phyloP scores from a whole-genome alignment of 2,113 vertebrate genomes.

The Kryptolebias marmoratus region DNA sequence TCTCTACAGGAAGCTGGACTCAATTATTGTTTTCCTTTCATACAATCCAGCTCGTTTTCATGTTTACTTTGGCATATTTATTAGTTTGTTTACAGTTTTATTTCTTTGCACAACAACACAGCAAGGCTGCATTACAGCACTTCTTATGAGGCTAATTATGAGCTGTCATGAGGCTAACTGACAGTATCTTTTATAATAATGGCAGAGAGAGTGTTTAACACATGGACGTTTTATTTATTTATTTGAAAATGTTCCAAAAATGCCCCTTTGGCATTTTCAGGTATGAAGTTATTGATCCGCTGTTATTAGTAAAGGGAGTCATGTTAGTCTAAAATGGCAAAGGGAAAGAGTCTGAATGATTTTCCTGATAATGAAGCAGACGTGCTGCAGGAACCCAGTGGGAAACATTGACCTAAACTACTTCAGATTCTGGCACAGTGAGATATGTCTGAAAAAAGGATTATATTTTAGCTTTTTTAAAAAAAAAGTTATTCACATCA shows the following conservation, averaged over 20 bases:
- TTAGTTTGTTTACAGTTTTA: no score
- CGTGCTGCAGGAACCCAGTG: constrained; percentile 29
- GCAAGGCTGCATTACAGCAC: no score
- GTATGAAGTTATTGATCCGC: constrained; percentile 24
- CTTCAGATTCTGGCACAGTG: constrained; percentile 47
- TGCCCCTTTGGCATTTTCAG: background rate
- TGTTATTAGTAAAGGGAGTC: constrained; percentile 1
- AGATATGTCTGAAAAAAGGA: constrained; percentile 35
- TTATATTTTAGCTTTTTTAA: constrained; percentile 53
- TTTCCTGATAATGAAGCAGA: constrained; percentile 41
- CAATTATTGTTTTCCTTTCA: no score
- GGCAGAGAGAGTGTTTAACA: background rate
- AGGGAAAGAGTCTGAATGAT: constrained; percentile 36
- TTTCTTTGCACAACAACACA: no score
- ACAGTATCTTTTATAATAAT: background rate
- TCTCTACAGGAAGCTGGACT: no score
- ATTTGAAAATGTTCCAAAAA: background rate
- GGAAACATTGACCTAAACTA: constrained; percentile 46
- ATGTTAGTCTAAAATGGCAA: constrained; percentile 13
- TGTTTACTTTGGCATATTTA: no score
- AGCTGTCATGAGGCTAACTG: background rate
- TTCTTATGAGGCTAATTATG: background rate
- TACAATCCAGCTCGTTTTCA: no score
- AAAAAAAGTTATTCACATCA: constrained; percentile 60
- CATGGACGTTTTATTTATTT: background rate